Evolutionary conservation across 2,797 vertebrate species (phyloP).

Genomic region (Miichthys miiuy): DNA sequence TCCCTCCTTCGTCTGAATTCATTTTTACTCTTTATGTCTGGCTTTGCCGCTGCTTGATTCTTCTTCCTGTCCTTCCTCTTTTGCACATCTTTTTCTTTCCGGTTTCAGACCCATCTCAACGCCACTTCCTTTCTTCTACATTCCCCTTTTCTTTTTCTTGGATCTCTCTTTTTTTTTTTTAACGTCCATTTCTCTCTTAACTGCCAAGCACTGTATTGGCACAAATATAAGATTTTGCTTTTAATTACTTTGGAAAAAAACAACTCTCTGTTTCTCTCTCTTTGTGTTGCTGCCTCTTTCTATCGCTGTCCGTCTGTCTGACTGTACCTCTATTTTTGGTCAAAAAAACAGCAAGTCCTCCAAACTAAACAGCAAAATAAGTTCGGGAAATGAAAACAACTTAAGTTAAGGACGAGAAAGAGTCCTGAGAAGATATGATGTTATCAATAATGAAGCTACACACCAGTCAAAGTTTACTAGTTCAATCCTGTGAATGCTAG

Average conservation of each 20-base stretch:
- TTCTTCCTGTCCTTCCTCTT: background rate
- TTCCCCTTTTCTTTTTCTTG: background rate
- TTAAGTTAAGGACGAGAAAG: background rate
- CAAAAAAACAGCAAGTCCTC: background rate
- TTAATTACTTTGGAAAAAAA: slow-evolving; percentile 16
- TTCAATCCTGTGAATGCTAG: background rate
- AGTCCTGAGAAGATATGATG: background rate
- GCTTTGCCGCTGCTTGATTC: slow-evolving; percentile 27
- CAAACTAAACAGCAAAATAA: background rate
- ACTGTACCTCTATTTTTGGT: background rate
- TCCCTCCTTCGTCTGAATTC: slow-evolving; percentile 29
- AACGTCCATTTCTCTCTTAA: background rate
- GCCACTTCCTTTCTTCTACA: background rate
- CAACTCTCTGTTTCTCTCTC: background rate
- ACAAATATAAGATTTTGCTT: background rate
- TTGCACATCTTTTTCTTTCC: slow-evolving; percentile 1
- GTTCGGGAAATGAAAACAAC: background rate
- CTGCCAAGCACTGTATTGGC: slow-evolving; percentile 19
- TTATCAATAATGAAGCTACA: background rate
- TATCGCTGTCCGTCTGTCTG: background rate
- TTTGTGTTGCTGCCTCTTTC: background rate
- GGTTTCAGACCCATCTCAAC: background rate
- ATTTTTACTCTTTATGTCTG: slow-evolving; percentile 26
- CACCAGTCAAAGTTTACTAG: too few species aligned
- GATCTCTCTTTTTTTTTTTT: background rate